Evolutionary conservation across 2,888 invertebrate genomes (phyloP).

Genomic region (Napeogenes sylphis): DNA sequence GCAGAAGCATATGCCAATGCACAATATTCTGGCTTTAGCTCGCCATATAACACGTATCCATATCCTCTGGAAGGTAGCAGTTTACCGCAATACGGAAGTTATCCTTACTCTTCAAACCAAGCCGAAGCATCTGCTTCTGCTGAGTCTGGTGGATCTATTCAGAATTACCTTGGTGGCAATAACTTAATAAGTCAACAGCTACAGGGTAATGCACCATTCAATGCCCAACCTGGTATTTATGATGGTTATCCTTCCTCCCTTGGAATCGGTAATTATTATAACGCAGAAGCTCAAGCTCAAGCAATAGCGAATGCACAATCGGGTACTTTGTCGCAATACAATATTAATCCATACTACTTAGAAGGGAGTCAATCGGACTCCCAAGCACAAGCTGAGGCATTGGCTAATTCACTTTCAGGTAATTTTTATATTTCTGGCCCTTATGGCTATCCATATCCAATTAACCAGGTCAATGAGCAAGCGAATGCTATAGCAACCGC

Average conservation of each 20-base stretch:
- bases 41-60: conserved; percentile 1
- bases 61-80: background rate
- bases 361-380: background rate
- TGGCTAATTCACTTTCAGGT: conserved; percentile 5
- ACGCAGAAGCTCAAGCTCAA: conserved; percentile 22
- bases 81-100: background rate
- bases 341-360: conserved; percentile 16
- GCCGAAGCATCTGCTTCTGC: conserved; percentile 6
- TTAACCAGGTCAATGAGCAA: conserved; percentile 8
- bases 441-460: background rate
- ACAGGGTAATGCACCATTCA: background rate
- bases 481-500: conserved; percentile 26
- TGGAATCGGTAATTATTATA: conserved; percentile 11
- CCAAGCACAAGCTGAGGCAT: conserved; percentile 12
- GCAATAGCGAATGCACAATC: conserved; percentile 20
- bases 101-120: conserved; percentile 10
- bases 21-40: conserved; percentile 3
- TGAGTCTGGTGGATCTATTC: background rate
- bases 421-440: background rate
- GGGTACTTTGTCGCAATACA: conserved; percentile 6
- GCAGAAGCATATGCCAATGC: conserved; percentile 16
- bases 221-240: conserved; percentile 5
- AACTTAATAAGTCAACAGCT: too few relatives aligned
- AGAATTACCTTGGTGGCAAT: background rate
- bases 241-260: conserved; percentile 11